phyloP scores from a whole-genome alignment of 2,113 vertebrate genomes.

The Malurus melanocephalus region DNA sequence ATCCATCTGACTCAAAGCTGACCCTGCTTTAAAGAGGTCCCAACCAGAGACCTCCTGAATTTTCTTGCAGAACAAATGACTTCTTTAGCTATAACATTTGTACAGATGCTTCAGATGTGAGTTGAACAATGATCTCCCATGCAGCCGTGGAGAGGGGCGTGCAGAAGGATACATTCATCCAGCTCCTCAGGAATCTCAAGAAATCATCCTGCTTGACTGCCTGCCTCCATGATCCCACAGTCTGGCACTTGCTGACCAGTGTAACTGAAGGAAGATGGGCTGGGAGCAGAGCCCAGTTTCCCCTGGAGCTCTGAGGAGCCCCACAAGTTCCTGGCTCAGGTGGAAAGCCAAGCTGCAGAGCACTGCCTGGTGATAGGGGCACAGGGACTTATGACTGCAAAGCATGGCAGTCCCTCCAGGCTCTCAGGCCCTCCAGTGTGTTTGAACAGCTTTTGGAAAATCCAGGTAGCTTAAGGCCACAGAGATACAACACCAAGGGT shows the following conservation, averaged over 20 bases:
- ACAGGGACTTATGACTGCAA: background rate
- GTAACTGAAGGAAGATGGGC: background rate
- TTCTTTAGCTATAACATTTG: background rate
- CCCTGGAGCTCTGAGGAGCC: background rate
- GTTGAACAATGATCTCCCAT: background rate
- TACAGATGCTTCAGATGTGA: background rate
- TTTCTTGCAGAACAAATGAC: background rate
- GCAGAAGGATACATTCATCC: background rate
- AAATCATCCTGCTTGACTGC: background rate
- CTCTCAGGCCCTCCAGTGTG: background rate
- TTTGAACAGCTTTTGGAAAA: conserved; percentile 2
- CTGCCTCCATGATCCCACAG: background rate
- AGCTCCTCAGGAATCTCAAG: background rate
- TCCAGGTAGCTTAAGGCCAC: background rate
- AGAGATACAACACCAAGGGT: background rate
- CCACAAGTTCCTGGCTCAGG: background rate
- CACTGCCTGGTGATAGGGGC: background rate
- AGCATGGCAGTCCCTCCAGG: background rate
- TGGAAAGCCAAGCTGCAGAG: background rate
- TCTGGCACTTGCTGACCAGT: background rate
- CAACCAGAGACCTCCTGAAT: background rate
- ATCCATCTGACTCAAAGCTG: background rate
- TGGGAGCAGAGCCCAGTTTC: background rate
- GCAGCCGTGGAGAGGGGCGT: background rate
- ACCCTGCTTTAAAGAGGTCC: background rate